These are phyloP conservation scores for Menidia beryllina DNA, from an alignment of 2,113 vertebrate species.

Conservation along the genomic window DNA sequence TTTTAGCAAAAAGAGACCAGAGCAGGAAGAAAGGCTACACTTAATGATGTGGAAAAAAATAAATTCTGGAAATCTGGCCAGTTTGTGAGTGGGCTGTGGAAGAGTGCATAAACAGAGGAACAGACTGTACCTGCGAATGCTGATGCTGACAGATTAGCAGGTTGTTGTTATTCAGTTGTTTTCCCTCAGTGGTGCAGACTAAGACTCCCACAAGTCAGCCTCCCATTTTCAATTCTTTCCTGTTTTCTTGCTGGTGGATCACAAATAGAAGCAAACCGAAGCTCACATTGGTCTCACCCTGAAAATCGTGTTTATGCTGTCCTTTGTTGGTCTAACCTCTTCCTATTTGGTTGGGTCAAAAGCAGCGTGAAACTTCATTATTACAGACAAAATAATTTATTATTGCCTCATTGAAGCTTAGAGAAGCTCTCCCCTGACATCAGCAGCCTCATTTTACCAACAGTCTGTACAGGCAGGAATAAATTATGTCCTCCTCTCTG, in stretches of 20 bases:
- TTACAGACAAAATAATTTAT: not conserved
- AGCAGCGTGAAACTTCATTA: not conserved
- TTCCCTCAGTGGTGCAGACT: constrained; percentile 12
- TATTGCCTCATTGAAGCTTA: not conserved
- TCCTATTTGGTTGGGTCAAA: not conserved
- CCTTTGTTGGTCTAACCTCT: not conserved
- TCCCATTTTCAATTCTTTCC: not conserved
- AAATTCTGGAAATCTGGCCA: constrained; percentile 5
- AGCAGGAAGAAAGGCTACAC: constrained; percentile 12
- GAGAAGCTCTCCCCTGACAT: not conserved
- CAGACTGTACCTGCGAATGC: constrained; percentile 52
- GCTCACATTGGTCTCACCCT: not conserved
- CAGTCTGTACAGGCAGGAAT: not conserved
- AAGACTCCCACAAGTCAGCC: not conserved
- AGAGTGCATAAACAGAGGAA: constrained; percentile 33
- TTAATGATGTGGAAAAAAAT: constrained; percentile 24
- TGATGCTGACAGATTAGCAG: constrained; percentile 20
- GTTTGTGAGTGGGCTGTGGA: constrained; percentile 30
- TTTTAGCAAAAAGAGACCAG: not conserved
- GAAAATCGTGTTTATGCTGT: not conserved
- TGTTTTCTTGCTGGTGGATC: not conserved
- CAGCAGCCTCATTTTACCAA: not conserved
- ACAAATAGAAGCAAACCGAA: constrained; percentile 2
- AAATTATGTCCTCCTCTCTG: not conserved
- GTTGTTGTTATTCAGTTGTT: constrained; percentile 26